Percentiles rank a stretch among this genome's conserved stretches.
phyloP scores from a whole-genome alignment of 2,888 invertebrate species.

The Byasa hedistus region DNA sequence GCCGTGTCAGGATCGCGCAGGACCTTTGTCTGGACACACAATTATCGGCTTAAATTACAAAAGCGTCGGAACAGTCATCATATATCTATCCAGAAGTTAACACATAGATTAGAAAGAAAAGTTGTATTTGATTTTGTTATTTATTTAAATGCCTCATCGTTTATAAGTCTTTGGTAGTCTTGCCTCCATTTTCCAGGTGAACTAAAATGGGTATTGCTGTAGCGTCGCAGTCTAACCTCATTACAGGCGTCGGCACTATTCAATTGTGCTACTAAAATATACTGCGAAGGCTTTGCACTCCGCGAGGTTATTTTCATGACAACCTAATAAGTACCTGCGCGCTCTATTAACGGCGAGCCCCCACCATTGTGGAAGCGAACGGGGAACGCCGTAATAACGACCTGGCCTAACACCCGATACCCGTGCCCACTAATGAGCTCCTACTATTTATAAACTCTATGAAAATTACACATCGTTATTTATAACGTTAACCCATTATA shows the following conservation, averaged over 20 bases:
- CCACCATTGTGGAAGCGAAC: not conserved
- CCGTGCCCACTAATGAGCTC: not conserved
- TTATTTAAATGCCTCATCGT: too few species aligned
- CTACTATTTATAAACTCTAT: not conserved
- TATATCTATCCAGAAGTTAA: too few species aligned
- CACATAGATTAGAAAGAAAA: too few species aligned
- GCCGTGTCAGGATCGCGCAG: not conserved
- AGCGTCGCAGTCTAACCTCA: not conserved
- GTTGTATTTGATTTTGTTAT: too few species aligned
- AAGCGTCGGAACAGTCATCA: too few species aligned
- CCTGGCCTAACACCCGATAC: not conserved
- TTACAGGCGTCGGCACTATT: constrained; percentile 3
- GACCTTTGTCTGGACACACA: constrained; percentile 8
- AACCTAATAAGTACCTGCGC: constrained; percentile 1
- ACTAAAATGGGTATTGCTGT: too few species aligned
- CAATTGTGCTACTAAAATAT: constrained; percentile 1
- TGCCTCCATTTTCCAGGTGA: too few species aligned
- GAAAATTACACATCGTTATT: not conserved
- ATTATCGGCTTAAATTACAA: constrained; percentile 14
- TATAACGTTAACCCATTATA: not conserved
- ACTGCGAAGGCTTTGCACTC: not conserved
- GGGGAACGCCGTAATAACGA: not conserved
- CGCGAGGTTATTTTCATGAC: constrained; percentile 5
- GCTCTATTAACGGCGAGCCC: not conserved
- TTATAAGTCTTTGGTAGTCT: too few species aligned